These are phyloP conservation scores for Pachyseris speciosa DNA, from an alignment of 64 coral and sea anemone species.

Conservation along the genomic window DNA sequence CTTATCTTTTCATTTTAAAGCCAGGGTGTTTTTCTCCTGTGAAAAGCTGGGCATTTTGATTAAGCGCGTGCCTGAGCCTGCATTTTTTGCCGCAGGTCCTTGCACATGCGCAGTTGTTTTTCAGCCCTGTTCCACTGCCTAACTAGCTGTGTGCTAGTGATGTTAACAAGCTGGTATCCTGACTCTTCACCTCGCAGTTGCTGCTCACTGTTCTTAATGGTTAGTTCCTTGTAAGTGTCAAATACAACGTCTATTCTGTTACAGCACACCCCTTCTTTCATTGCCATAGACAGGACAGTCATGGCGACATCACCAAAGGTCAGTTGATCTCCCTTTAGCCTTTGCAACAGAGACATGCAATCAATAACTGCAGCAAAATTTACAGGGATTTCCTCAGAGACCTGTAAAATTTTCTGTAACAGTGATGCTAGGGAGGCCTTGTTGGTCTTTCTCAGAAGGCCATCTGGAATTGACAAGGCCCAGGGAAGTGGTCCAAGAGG, in stretches of 20 bases:
- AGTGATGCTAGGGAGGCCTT: conserved; percentile 8
- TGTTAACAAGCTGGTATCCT: background rate
- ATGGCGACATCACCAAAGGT: conserved; percentile 57
- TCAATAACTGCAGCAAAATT: conserved; percentile 31
- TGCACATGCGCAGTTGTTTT: no score
- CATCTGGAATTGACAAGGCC: conserved; percentile 7
- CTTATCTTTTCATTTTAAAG: no score
- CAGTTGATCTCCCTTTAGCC: conserved; percentile 25
- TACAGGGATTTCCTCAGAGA: background rate
- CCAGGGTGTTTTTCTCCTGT: no score
- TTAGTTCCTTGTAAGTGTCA: conserved; percentile 38
- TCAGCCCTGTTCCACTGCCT: no score
- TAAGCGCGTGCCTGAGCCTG: no score
- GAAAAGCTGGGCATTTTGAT: no score
- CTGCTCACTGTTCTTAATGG: conserved; percentile 60
- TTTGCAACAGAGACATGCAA: conserved; percentile 59
- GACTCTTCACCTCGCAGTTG: background rate
- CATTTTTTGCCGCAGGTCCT: no score
- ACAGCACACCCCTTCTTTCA: conserved; percentile 35
- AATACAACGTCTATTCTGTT: conserved; percentile 60
- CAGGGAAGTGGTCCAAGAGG: conserved; percentile 49
- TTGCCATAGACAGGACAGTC: conserved; percentile 21
- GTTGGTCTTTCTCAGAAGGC: conserved; percentile 15
- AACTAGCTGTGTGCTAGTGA: conserved; percentile 1
- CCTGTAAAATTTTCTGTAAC: background rate